Conservation (phyloP, 2,888 invertebrate genomes). For the Leptinotarsa tumamoca region DNA sequence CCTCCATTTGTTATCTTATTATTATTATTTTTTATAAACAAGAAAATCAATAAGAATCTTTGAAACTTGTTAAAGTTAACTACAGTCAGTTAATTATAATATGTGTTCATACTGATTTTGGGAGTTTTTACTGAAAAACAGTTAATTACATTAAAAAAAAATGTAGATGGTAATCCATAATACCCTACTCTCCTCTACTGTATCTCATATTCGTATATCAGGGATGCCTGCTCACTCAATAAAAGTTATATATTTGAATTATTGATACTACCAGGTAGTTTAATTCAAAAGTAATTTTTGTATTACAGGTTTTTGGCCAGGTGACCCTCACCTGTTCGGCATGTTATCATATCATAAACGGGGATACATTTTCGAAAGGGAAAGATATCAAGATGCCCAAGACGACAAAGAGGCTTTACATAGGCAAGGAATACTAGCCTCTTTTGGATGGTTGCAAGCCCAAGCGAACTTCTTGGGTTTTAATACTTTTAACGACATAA, state of each 20-base stretch:
- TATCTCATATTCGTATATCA: too few relatives aligned
- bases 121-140: too few relatives aligned
- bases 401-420: conserved; percentile 76
- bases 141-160: too few relatives aligned
- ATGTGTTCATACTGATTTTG: too few relatives aligned
- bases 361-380: conserved; percentile 70
- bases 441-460: conserved; percentile 83
- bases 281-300: not conserved
- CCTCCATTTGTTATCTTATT: too few relatives aligned
- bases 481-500: conserved; percentile 88
- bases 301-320: conserved; percentile 84
- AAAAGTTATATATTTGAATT: too few relatives aligned
- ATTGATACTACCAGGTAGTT: not conserved
- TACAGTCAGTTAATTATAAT: too few relatives aligned
- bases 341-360: conserved; percentile 79
- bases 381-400: conserved; percentile 67
- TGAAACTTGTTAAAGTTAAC: too few relatives aligned
- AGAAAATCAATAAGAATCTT: not conserved
- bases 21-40: too few relatives aligned
- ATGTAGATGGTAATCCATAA: too few relatives aligned
- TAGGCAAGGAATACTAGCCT: conserved; percentile 81
- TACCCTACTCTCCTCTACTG: too few relatives aligned
- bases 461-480: conserved; percentile 91
- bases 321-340: conserved; percentile 82
- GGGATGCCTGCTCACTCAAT: too few relatives aligned